Conservation (phyloP, 2,113 vertebrate species). For the Cyprinodon brontotheroides region DNA sequence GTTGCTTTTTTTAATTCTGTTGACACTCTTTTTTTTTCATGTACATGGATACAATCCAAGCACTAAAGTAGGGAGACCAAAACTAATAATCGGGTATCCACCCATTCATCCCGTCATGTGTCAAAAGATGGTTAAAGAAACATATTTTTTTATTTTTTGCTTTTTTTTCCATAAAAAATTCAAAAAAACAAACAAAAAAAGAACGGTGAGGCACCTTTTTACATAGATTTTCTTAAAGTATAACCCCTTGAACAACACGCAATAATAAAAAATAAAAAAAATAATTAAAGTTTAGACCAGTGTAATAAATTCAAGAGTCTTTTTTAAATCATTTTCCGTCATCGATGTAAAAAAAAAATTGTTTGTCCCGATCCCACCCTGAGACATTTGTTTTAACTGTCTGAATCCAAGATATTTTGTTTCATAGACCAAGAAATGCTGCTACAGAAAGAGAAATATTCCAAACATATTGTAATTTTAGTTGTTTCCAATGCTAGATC, state of each 20-base stretch:
- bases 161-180: constrained; percentile 38
- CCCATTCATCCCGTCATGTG: constrained; percentile 17
- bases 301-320: not conserved
- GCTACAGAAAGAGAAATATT: not conserved
- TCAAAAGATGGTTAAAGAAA: constrained; percentile 25
- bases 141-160: constrained; percentile 19
- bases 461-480: not conserved
- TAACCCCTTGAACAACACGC: not conserved
- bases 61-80: constrained; percentile 12
- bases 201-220: constrained; percentile 61
- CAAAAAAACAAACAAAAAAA: constrained; percentile 29
- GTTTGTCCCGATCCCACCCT: constrained; percentile 37
- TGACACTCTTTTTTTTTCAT: constrained; percentile 35
- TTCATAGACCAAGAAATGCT: not conserved
- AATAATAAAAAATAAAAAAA: not conserved
- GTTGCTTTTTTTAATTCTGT: constrained; percentile 16
- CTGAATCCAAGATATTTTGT: constrained; percentile 16
- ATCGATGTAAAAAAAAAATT: not conserved
- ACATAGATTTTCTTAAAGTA: constrained; percentile 30
- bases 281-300: constrained; percentile 19
- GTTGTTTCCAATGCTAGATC: not conserved
- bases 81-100: constrained; percentile 20
- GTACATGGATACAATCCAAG: constrained; percentile 38
- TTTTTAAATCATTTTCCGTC: not conserved
- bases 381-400: constrained; percentile 26